These are phyloP conservation scores for Halictus quadricinctus DNA, from an alignment of 2,888 invertebrate genomes.

Conservation along the genomic window DNA sequence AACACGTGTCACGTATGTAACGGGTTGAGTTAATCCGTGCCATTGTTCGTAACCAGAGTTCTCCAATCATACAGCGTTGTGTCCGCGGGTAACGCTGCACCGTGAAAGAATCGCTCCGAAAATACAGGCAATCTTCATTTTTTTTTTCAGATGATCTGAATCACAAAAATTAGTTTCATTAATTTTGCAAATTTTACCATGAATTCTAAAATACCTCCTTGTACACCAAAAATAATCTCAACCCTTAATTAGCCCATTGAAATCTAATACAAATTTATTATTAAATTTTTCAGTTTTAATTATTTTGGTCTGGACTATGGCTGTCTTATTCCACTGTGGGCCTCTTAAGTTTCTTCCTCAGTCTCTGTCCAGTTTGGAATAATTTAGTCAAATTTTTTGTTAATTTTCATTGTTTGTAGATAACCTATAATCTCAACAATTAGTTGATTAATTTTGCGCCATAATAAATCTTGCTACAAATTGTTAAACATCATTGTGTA, in stretches of 20 bases:
- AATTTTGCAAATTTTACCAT: neutral
- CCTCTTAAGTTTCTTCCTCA: neutral
- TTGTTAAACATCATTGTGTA: neutral
- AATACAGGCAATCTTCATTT: slow-evolving; percentile 13
- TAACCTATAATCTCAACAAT: neutral
- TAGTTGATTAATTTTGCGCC: neutral
- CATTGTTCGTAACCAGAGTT: slow-evolving; percentile 68
- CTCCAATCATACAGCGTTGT: slow-evolving; percentile 61
- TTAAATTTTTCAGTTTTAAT: neutral
- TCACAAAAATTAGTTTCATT: neutral
- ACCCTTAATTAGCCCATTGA: neutral
- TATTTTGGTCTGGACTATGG: neutral
- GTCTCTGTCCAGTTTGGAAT: neutral
- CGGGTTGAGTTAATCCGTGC: slow-evolving; percentile 66
- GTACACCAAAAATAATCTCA: neutral
- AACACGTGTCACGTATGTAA: slow-evolving; percentile 67
- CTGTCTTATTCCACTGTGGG: neutral
- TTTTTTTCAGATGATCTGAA: neutral
- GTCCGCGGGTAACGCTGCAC: slow-evolving; percentile 29
- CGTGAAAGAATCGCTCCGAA: slow-evolving; percentile 22
- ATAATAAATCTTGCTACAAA: neutral
- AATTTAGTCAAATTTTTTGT: neutral
- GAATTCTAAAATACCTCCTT: neutral
- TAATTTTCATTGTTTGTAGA: neutral
- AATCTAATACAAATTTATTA: neutral